phyloP scores from a whole-genome alignment of 2,113 vertebrate genomes.

The Neodon shergylaensis region DNA sequence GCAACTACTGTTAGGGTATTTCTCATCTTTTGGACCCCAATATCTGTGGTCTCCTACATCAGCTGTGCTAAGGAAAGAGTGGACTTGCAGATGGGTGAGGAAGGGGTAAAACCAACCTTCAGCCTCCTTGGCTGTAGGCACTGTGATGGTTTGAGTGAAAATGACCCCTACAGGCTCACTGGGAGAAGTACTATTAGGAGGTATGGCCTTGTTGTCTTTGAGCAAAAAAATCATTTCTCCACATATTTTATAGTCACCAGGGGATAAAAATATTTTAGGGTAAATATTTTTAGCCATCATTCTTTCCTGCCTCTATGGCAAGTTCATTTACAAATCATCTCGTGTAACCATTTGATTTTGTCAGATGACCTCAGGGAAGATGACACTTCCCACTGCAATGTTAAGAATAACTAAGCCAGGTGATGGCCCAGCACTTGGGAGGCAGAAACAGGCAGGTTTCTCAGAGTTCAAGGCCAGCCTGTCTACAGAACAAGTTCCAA shows the following conservation, averaged over 20 bases:
- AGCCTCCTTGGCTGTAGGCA: background rate
- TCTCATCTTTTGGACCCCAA: background rate
- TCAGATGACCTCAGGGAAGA: background rate
- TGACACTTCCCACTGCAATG: background rate
- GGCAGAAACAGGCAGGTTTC: background rate
- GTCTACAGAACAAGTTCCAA: background rate
- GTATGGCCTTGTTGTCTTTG: background rate
- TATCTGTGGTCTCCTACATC: background rate
- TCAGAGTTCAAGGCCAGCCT: background rate
- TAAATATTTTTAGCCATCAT: background rate
- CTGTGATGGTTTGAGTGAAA: background rate
- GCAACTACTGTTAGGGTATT: background rate
- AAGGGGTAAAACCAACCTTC: background rate
- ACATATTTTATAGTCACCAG: background rate
- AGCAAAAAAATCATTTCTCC: background rate
- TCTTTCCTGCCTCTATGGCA: background rate
- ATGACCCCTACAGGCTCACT: background rate
- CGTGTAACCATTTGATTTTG: background rate
- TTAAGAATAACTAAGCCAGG: background rate
- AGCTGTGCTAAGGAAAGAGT: background rate
- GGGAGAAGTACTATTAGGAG: background rate
- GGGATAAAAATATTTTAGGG: background rate
- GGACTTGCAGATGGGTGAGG: background rate
- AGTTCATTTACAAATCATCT: background rate
- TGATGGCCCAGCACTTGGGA: background rate